Percentiles rank a stretch among this genome's conserved stretches.
These are phyloP conservation scores for Presbytis comata DNA, from an alignment of 2,797 vertebrate species.

Conservation along the genomic window DNA sequence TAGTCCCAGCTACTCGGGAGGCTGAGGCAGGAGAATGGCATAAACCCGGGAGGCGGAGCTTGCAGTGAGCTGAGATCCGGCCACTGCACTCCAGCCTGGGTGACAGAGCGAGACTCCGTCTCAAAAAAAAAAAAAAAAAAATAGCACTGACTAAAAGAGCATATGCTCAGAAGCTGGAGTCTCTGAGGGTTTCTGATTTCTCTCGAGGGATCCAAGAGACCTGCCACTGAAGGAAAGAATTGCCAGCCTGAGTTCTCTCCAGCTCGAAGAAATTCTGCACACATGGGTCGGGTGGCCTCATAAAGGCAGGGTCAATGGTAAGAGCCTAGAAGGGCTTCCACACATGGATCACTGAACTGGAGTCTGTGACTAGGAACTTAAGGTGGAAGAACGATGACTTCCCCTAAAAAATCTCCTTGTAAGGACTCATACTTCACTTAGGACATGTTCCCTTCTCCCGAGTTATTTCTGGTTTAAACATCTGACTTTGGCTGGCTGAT, in stretches of 20 bases:
- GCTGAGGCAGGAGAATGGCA: too few species aligned
- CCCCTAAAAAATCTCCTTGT: neutral
- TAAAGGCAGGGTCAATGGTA: neutral
- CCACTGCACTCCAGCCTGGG: too few species aligned
- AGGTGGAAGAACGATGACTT: neutral
- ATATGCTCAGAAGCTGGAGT: neutral
- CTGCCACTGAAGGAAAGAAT: accelerated
- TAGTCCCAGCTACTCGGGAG: too few species aligned
- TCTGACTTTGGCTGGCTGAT: neutral
- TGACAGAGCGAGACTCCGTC: too few species aligned
- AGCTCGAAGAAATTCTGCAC: neutral
- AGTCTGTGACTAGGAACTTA: neutral
- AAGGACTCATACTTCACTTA: too few species aligned
- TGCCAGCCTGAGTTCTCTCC: too few species aligned
- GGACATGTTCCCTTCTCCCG: neutral
- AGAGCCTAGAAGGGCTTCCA: neutral
- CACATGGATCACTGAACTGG: neutral
- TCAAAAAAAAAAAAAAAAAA: neutral
- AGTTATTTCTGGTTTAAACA: neutral
- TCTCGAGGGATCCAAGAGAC: neutral
- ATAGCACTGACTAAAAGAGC: neutral
- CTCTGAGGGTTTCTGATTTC: neutral
- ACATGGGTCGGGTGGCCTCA: neutral
- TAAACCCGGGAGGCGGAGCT: too few species aligned
- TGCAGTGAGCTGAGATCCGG: too few species aligned